A percentile compares a stretch with the other conserved stretches of the same genome.
Conservation (phyloP, 2,888 invertebrate species). For the Leucania comma region DNA sequence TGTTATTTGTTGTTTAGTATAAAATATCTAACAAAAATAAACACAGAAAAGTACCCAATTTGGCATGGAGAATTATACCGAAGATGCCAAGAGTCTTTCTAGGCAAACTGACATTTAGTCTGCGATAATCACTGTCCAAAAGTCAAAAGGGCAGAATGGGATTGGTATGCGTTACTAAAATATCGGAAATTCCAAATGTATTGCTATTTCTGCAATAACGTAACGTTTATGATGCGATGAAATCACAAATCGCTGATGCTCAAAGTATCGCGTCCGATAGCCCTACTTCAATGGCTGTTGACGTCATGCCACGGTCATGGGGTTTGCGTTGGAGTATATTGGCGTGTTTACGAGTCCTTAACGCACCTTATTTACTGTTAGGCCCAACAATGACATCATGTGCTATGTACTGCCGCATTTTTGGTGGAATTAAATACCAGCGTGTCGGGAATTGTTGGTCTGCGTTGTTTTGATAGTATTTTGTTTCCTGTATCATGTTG, state of each 20-base stretch:
- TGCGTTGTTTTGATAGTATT: constrained; percentile 25
- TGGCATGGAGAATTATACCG: background rate
- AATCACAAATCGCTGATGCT: background rate
- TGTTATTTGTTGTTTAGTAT: too few relatives aligned
- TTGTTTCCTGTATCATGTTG: constrained; percentile 34
- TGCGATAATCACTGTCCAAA: background rate
- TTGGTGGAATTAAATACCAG: constrained; percentile 16
- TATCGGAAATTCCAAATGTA: too few relatives aligned
- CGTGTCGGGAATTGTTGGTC: constrained; percentile 24
- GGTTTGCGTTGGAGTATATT: constrained; percentile 42
- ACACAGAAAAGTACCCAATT: background rate
- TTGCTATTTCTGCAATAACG: too few relatives aligned
- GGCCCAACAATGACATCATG: constrained; percentile 51
- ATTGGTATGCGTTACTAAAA: too few relatives aligned
- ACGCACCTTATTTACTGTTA: constrained; percentile 46
- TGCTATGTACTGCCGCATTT: constrained; percentile 15
- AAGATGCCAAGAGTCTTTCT: background rate
- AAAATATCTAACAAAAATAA: too few relatives aligned
- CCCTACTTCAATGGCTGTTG: constrained; percentile 18
- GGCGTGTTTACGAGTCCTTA: constrained; percentile 54
- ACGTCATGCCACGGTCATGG: constrained; percentile 32
- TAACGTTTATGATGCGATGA: background rate
- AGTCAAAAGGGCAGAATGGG: background rate
- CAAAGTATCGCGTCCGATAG: background rate
- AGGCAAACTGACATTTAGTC: background rate